Percentiles rank a stretch among this genome's conserved stretches.
Conservation (phyloP, 2,888 invertebrate genomes). For the Molorchus minor region DNA sequence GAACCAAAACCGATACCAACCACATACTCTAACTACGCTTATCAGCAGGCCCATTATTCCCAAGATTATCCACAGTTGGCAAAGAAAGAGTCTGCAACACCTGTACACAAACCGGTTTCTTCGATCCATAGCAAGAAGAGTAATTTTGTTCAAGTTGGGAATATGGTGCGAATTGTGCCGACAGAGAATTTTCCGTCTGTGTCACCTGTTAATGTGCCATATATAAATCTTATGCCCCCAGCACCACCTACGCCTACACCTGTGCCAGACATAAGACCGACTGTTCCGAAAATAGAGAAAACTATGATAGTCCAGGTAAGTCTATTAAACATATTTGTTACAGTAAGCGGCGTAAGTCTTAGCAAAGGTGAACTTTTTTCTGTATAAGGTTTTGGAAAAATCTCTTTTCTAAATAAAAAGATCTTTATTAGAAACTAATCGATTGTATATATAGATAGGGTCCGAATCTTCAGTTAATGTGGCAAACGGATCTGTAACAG, state of each 20-base stretch:
- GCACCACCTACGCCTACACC: neutral
- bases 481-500: too few species aligned
- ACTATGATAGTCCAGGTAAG: conserved; percentile 14
- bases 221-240: neutral
- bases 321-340: too few species aligned
- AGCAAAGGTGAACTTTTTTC: neutral
- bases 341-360: too few species aligned
- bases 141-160: conserved; percentile 65
- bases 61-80: conserved; percentile 12
- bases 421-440: too few species aligned
- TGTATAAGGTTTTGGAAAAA: too few species aligned
- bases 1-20: conserved; percentile 39
- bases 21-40: conserved; percentile 33
- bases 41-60: conserved; percentile 23
- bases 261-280: neutral
- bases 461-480: too few species aligned
- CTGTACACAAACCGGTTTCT: neutral
- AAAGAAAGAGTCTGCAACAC: neutral
- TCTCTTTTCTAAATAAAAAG: too few species aligned
- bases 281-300: conserved; percentile 4
- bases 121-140: conserved; percentile 18
- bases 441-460: too few species aligned
- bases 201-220: neutral
- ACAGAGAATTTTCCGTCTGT: conserved; percentile 50
- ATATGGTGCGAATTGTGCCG: conserved; percentile 70